These are phyloP conservation scores for Pangasius krempfi DNA, from an alignment of 2,797 vertebrate genomes.

Conservation along the genomic window DNA sequence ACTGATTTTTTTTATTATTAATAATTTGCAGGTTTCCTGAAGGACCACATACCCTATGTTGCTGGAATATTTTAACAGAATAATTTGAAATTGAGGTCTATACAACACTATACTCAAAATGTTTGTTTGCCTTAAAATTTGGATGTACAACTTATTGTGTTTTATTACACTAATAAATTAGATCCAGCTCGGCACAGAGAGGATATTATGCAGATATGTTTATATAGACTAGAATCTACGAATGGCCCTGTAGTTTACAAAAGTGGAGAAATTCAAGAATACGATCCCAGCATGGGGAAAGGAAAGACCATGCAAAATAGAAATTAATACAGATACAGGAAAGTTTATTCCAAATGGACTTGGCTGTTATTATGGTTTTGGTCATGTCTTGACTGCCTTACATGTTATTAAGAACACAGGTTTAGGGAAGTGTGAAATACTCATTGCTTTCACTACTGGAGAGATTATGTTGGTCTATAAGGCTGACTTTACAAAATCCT, in stretches of 20 bases:
- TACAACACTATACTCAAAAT: too few relatives aligned
- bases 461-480: not conserved
- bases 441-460: not conserved
- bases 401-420: not conserved
- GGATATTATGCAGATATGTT: not conserved
- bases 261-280: not conserved
- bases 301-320: not conserved
- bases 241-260: slow-evolving; percentile 3
- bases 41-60: too few relatives aligned
- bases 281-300: not conserved
- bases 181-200: not conserved
- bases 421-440: not conserved
- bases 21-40: too few relatives aligned
- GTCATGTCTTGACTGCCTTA: slow-evolving; percentile 17
- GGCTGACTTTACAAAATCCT: not conserved
- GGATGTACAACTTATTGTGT: not conserved
- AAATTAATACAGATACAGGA: accelerated
- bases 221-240: not conserved
- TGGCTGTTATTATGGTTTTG: slow-evolving; percentile 19
- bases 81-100: too few relatives aligned
- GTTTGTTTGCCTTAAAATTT: too few relatives aligned
- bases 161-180: not conserved
- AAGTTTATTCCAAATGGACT: not conserved
- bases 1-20: too few relatives aligned
- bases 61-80: too few relatives aligned